Evolutionary conservation across 2,888 invertebrate genomes (phyloP), one percentile per base, ranked within the genome.

Genomic region (Apamea monoglypha): DNA sequence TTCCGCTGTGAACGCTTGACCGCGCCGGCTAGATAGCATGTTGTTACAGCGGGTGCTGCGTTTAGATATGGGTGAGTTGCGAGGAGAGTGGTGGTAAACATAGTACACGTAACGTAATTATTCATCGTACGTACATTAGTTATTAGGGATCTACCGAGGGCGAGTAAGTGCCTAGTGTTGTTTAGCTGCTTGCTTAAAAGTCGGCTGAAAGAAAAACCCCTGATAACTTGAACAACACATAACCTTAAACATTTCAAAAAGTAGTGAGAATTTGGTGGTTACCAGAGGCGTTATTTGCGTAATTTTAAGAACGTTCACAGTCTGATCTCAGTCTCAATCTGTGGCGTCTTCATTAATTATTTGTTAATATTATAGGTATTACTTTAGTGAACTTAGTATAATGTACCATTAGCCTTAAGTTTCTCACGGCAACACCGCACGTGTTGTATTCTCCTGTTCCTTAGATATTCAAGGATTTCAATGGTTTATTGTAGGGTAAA

Each of bases 1-100:
- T 93, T 92, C 89, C 92, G 90, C 82, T 85, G 88, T 89, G 90
- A 91, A 91, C 92, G 93, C 92, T 94, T 92, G 94, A 93, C 94
- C 95, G 92, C 92, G 85, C 89, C 84, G 87, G 85, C 91, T 91
- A 94, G 95, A 95, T 95, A 95, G 93, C 95, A 93, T 93, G 93
- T 93, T 94, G 94, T 94, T 94, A 92, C 94, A 92, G 92, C 80
- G 73, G 56, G 32, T 89, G 92, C 85, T 74, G 70, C 86, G 89
- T 94, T 95, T 86, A 80, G 7, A 74, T 0, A 59, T 6, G 10
- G 21, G 66, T 14, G 29, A 70, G 70, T 63, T 7, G 56, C 7
- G 14, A 8, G 47, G 61, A 7, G 16, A 73, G 72, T 71, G 10
- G 59, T 25, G 21, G 29, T 29, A 8, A 32, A 59, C n/a, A n/a